Evolutionary conservation across 1,140 invertebrate genomes (phyloP), one percentile per base, ranked within the genome.

Genomic region (Pseudachorutes palmiensis): DNA sequence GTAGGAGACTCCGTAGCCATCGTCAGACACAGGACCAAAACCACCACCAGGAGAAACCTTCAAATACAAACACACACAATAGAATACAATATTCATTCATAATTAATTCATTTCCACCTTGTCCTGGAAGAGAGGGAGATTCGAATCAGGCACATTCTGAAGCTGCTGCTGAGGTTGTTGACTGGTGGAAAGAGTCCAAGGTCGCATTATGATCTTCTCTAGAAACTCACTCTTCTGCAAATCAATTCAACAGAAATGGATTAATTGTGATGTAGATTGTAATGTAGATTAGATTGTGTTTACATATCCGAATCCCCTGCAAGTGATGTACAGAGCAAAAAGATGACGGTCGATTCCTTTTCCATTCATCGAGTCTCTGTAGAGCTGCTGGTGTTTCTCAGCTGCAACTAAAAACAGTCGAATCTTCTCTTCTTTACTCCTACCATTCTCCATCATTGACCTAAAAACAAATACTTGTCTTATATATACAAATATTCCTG

Each of bases 101-200:
- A 48, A 14, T n/a, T 14, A 48, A 48, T 14, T n/a, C 45, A 48
- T n/a, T n/a, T 48, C 45, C 45, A 79, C 78, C 74, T 79, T 80
- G 70, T 78, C 73, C 49, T 74, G 67, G 74, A 79, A 80, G 26
- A 77, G 66, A 22, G 78, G 77, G 3, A 79, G 71, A 69, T 80
- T 80, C 66, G 78, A 78, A 72, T 79, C 78, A 3, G 81, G 81
- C 3, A 78, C 76, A 70, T 77, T 72, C 2, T 75, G 72, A 41
- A 81, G 77, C 74, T 83, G 82, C 64, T 82, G 81, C 64, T 83
- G 82, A 16, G 82, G 82, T 63, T 81, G 80, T 72, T 83, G 82
- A 72, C 80, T 81, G 33, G 82, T 83, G 5, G 80, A 82, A 26
- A 83, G 70, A 2, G 80, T 82, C 82, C 82, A 83, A 0, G 81